Conservation (phyloP, 1,140 invertebrate genomes). For the Leptoteleia sp. region DNA sequence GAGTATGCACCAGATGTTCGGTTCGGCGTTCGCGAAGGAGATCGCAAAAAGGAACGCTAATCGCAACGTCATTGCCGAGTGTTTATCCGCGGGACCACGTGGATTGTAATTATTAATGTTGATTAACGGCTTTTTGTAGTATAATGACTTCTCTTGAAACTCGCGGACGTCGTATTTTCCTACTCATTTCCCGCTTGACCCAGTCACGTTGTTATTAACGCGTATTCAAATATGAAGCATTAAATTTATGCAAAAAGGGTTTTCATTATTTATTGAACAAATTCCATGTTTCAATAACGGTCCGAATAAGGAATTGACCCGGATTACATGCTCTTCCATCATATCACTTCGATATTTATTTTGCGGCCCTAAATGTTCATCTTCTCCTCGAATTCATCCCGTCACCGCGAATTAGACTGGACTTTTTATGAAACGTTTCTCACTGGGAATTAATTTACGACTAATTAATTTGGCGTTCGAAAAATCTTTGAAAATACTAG, state of each 20-base stretch:
- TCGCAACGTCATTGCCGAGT: conserved; percentile 61
- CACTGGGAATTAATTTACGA: no score
- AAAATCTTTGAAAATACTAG: no score
- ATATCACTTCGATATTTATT: neutral
- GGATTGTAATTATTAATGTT: conserved; percentile 69
- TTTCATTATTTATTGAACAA: conserved; percentile 38
- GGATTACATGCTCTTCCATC: neutral
- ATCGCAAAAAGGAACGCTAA: conserved; percentile 65
- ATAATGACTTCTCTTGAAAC: conserved; percentile 60
- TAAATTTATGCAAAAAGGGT: conserved; percentile 15
- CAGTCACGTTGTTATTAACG: conserved; percentile 48
- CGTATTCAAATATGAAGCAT: conserved; percentile 36
- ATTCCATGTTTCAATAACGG: conserved; percentile 39
- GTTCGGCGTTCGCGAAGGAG: conserved; percentile 49
- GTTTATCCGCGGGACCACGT: conserved; percentile 55
- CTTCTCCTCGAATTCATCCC: no score
- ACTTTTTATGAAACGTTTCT: no score
- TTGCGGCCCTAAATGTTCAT: no score
- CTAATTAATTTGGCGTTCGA: no score
- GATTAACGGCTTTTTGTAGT: conserved; percentile 67
- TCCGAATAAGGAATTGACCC: conserved; percentile 8
- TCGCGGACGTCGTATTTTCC: conserved; percentile 37
- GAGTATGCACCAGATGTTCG: conserved; percentile 69
- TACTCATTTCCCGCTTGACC: conserved; percentile 54
- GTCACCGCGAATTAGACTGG: no score